Conservation (phyloP, 1,140 invertebrate genomes). For the Rhyacophila brunnea region DNA sequence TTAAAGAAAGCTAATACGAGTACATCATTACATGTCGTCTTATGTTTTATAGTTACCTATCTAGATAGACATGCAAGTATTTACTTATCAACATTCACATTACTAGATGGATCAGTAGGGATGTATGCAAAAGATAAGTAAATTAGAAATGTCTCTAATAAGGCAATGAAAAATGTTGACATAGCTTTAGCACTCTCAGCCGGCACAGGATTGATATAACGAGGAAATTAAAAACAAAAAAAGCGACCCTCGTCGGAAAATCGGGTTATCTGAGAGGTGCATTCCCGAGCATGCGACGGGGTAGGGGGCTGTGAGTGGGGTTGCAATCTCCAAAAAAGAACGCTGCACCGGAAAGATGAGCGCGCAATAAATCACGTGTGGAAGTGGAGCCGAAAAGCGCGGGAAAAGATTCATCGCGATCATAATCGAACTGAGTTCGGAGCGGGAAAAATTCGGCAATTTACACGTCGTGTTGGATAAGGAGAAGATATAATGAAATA, state of each 20-base stretch:
- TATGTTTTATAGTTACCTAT: too few relatives aligned
- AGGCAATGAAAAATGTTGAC: neutral
- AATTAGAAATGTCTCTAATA: too few relatives aligned
- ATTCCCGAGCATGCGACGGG: neutral
- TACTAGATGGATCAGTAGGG: too few relatives aligned
- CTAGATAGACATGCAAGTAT: too few relatives aligned
- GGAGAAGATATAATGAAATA: too few relatives aligned
- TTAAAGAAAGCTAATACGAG: too few relatives aligned
- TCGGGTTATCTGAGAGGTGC: constrained; percentile 8
- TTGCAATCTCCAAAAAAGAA: neutral
- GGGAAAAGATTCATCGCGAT: neutral
- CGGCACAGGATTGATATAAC: neutral
- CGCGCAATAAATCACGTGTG: neutral
- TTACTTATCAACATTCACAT: too few relatives aligned
- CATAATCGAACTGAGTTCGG: neutral
- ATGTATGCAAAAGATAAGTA: too few relatives aligned
- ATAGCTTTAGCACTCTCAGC: neutral
- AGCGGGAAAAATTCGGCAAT: too few relatives aligned
- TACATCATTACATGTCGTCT: too few relatives aligned
- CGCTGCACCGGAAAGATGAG: neutral
- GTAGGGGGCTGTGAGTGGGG: neutral
- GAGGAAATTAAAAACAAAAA: neutral
- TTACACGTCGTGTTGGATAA: too few relatives aligned
- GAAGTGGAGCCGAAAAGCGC: neutral
- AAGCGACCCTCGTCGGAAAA: neutral